phyloP scores from a whole-genome alignment of 2,113 vertebrate species.

The Alethe castanea region DNA sequence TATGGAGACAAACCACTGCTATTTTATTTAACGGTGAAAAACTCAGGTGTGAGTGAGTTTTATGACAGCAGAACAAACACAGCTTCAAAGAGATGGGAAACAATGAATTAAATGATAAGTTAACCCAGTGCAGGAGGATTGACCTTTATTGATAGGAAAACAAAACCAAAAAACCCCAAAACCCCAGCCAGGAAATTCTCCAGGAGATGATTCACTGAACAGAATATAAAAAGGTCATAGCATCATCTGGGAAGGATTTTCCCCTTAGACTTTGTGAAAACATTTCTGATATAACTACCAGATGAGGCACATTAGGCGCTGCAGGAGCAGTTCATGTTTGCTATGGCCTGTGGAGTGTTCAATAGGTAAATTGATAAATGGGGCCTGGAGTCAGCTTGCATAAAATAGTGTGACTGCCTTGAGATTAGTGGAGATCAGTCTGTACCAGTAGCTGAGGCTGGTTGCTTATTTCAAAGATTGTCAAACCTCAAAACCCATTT shows the following conservation, averaged over 20 bases:
- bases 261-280: neutral
- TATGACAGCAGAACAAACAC: neutral
- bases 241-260: neutral
- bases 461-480: neutral
- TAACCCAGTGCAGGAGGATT: neutral
- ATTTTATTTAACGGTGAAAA: neutral
- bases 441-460: neutral
- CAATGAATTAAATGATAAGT: neutral
- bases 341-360: neutral
- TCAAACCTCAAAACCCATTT: neutral
- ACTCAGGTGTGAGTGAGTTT: neutral
- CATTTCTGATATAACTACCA: neutral
- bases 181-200: neutral
- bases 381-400: neutral
- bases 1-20: neutral
- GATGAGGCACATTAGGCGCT: neutral
- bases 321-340: neutral
- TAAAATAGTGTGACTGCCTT: neutral
- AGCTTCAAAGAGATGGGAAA: neutral
- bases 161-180: rapidly evolving
- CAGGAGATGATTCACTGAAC: neutral
- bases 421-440: neutral
- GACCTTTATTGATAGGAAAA: neutral
- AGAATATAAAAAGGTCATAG: neutral
- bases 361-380: neutral